phyloP scores from a whole-genome alignment of 1,140 invertebrate genomes.

The Musca domestica region DNA sequence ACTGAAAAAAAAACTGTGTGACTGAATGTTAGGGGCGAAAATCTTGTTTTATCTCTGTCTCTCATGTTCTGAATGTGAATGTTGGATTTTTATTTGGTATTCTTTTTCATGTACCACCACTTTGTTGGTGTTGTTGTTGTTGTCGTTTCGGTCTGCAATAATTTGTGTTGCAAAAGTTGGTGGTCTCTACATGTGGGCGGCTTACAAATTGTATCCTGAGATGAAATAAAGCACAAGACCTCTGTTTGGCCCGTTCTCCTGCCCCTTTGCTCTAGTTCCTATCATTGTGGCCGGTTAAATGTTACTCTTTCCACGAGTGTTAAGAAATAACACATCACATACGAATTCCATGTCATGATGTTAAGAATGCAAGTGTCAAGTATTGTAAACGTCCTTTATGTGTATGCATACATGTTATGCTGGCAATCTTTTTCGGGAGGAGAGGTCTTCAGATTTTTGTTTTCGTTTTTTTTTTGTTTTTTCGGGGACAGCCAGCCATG shows the following conservation, averaged over 20 bases:
- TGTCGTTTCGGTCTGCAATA: background rate
- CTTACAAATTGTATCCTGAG: background rate
- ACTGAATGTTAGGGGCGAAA: background rate
- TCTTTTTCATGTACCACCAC: too few species aligned
- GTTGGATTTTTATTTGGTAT: too few species aligned
- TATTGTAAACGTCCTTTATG: background rate
- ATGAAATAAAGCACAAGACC: too few species aligned
- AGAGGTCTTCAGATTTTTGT: background rate
- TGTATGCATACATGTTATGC: background rate
- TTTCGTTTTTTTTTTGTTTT: too few species aligned
- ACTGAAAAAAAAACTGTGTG: too few species aligned
- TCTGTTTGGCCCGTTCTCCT: too few species aligned
- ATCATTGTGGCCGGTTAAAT: background rate
- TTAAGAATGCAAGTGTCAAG: conserved; percentile 19
- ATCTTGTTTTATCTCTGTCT: conserved; percentile 6
- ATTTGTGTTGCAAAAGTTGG: too few species aligned
- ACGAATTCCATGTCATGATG: conserved; percentile 4
- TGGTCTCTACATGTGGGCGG: conserved; percentile 11
- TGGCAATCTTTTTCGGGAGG: background rate
- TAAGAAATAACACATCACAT: conserved; percentile 9
- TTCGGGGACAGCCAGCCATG: background rate
- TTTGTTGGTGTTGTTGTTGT: background rate
- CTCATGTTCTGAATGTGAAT: too few species aligned
- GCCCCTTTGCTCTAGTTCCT: too few species aligned
- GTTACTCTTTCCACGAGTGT: conserved; percentile 4